Conservation (phyloP, 2,888 invertebrate genomes). For the Chorisops tibialis region DNA sequence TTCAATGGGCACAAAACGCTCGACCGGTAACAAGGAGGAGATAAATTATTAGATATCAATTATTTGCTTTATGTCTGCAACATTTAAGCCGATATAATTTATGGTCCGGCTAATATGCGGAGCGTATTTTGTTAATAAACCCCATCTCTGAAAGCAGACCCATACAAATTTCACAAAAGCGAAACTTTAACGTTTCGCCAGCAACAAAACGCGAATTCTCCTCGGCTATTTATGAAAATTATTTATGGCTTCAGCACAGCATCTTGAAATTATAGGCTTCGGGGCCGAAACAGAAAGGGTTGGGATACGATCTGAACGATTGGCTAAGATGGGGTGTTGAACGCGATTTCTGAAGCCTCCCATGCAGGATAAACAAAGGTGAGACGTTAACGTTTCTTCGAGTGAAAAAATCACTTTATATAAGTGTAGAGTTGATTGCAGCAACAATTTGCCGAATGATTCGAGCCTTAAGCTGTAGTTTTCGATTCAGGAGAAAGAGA, state of each 20-base stretch:
- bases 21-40: conserved; percentile 25
- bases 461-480: background rate
- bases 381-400: conserved; percentile 12
- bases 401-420: background rate
- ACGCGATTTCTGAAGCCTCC: conserved; percentile 20
- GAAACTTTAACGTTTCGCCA: conserved; percentile 14
- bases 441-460: background rate
- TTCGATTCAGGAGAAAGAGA: background rate
- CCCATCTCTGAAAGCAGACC: conserved; percentile 10
- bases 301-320: background rate
- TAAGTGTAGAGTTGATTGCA: background rate
- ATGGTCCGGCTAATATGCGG: conserved; percentile 31
- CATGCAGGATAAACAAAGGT: conserved; percentile 28
- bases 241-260: conserved; percentile 35
- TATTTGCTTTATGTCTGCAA: conserved; percentile 35
- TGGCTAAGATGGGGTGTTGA: conserved; percentile 27
- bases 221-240: conserved; percentile 35
- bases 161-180: conserved; percentile 15
- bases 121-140: conserved; percentile 33
- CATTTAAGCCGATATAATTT: conserved; percentile 34
- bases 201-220: conserved; percentile 30
- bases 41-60: conserved; percentile 35
- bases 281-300: background rate
- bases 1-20: conserved; percentile 21
- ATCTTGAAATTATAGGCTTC: conserved; percentile 33